Percentiles rank a stretch among this genome's conserved stretches.
phyloP scores from a whole-genome alignment of 1,140 invertebrate species.

The Bicyclus anynana region DNA sequence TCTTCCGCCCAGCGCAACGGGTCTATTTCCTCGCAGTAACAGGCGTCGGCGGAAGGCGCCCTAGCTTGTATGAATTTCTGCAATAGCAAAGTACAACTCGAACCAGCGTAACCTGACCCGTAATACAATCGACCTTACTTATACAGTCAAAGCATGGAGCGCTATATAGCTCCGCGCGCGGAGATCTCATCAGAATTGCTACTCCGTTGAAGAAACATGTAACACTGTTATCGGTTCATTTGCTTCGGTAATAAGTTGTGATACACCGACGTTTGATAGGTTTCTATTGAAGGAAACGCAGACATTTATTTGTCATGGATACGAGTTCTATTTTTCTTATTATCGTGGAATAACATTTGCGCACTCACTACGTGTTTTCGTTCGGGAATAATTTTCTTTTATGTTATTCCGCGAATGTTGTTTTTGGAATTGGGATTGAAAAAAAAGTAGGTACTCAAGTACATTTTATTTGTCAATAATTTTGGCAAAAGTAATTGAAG shows the following conservation, averaged over 20 bases:
- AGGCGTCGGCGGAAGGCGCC: slow-evolving; percentile 28
- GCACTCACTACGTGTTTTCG: background rate
- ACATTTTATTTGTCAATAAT: background rate
- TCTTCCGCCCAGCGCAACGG: slow-evolving; percentile 40
- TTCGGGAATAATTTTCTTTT: background rate
- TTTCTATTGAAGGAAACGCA: slow-evolving; percentile 42
- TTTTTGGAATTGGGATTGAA: background rate
- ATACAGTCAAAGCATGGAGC: slow-evolving; percentile 13
- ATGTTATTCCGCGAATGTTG: background rate
- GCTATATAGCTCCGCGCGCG: slow-evolving; percentile 11
- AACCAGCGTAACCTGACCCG: slow-evolving; percentile 31
- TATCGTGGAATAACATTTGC: slow-evolving; percentile 2
- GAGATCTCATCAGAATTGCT: slow-evolving; percentile 33
- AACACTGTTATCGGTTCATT: slow-evolving; percentile 52
- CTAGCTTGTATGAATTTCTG: slow-evolving; percentile 50
- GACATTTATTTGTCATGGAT: slow-evolving; percentile 31
- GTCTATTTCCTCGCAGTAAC: slow-evolving; percentile 53
- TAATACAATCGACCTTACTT: slow-evolving; percentile 18
- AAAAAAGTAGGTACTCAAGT: too few relatives aligned
- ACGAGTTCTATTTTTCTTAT: slow-evolving; percentile 11
- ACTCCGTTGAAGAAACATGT: slow-evolving; percentile 33
- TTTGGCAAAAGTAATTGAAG: background rate
- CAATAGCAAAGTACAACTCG: slow-evolving; percentile 12
- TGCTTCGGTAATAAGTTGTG: slow-evolving; percentile 52
- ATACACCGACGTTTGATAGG: slow-evolving; percentile 43